phyloP scores from a whole-genome alignment of 2,797 vertebrate species.

The Cyprinodon diabolis region DNA sequence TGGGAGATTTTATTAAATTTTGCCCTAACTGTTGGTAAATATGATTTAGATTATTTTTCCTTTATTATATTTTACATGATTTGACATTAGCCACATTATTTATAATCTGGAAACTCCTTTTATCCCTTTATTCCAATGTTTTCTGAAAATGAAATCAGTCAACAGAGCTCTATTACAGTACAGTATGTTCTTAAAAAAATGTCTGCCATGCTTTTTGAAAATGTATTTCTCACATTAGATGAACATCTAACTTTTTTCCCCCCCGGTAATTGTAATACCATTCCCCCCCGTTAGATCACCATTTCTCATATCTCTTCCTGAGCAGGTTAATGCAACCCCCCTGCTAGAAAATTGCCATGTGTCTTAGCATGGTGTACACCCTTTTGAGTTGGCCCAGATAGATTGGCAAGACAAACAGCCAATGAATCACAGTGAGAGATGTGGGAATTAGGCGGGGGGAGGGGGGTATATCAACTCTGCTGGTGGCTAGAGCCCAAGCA shows the following conservation, averaged over 20 bases:
- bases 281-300: slow-evolving; percentile 32
- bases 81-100: slow-evolving; percentile 28
- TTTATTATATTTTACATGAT: slow-evolving; percentile 8
- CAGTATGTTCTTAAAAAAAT: slow-evolving; percentile 36
- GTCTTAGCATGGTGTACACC: slow-evolving; percentile 69
- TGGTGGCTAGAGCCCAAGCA: slow-evolving; percentile 76
- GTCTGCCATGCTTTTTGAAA: slow-evolving; percentile 38
- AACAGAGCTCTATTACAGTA: slow-evolving; percentile 43
- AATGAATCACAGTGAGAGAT: slow-evolving; percentile 79
- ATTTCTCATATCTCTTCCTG: slow-evolving; percentile 63
- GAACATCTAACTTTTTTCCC: slow-evolving; percentile 43
- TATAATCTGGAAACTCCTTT: slow-evolving; percentile 45
- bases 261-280: slow-evolving; percentile 26
- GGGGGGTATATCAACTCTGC: slow-evolving; percentile 76
- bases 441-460: slow-evolving; percentile 63
- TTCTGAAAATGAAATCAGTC: slow-evolving; percentile 55
- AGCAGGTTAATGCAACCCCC: slow-evolving; percentile 62
- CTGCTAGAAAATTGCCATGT: slow-evolving; percentile 66
- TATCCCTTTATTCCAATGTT: slow-evolving; percentile 40
- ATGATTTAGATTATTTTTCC: not conserved
- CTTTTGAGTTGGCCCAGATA: slow-evolving; percentile 70
- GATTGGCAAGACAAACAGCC: slow-evolving; percentile 76
- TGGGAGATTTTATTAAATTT: slow-evolving; percentile 19
- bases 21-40: slow-evolving; percentile 4
- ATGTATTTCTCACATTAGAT: slow-evolving; percentile 49